These are phyloP conservation scores for Sarcoramphus papa DNA, from an alignment of 2,797 vertebrate genomes.

Conservation along the genomic window DNA sequence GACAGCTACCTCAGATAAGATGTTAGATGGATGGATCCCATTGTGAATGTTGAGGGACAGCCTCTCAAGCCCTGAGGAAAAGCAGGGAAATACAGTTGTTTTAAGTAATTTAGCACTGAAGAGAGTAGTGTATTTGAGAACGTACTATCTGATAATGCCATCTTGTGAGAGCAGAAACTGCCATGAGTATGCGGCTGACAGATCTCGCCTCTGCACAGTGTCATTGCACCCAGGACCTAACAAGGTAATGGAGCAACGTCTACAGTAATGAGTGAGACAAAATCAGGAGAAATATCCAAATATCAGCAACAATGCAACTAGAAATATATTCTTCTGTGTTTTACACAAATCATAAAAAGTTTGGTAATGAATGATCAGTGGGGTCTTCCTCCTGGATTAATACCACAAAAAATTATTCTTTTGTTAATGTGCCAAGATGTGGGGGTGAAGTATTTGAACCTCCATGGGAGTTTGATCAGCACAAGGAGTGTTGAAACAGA, in stretches of 20 bases:
- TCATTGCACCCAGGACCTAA: neutral
- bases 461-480: neutral
- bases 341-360: neutral
- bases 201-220: neutral
- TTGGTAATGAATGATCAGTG: neutral
- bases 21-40: neutral
- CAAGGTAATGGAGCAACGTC: neutral
- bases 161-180: neutral
- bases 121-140: neutral
- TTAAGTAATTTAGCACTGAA: neutral
- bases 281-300: neutral
- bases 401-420: neutral
- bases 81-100: neutral
- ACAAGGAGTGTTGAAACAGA: neutral
- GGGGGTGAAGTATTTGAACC: neutral
- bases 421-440: neutral
- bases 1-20: neutral
- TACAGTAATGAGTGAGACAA: neutral
- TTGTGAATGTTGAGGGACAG: neutral
- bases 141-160: neutral
- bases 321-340: neutral
- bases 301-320: neutral
- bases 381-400: neutral
- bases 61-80: neutral
- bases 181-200: neutral